Evolutionary conservation across 2,888 invertebrate species (phyloP), one percentile per base, ranked within the genome.

Genomic region (Encarsia formosa): DNA sequence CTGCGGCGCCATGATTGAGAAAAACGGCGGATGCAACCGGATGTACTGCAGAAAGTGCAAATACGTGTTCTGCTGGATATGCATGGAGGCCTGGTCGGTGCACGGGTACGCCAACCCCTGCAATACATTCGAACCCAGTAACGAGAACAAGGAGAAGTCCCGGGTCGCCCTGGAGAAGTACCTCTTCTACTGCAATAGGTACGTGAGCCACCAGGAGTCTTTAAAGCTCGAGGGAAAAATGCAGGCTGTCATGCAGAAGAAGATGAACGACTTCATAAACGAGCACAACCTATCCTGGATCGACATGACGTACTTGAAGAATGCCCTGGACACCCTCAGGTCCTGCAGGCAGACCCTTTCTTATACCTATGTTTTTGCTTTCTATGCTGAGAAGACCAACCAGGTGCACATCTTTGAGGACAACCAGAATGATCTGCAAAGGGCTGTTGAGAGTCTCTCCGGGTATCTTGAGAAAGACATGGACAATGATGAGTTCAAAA

Each of bases 311-410:
- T 83, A 82, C 64, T 73, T 83, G 54, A 77, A 77, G 65, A 79
- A 81, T 65, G 81, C 82, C 18, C 79, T 80, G 64, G 79, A 78
- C 65, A 78, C 75, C 49, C 66, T 81, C 39, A 79, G 79, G 62
- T 75, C 75, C 62, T 82, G 81, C 65, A 72, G 83, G 23, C 79
- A 81, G 59, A 81, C 81, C 2, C 75, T 83, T 39, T 82, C 82
- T 81, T 82, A 79, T 71, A 83, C 82, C 6, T 83, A 83, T 62
- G 81, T 81, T 37, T 83, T 83, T 69, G 82, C 82, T 42, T 83
- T 79, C 69, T 83, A 81, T 65, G 71, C 82, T 55, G 71, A 73
- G 59, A 78, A 79, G 65, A 81, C 78, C 66, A 82, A 83, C 67
- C 81, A 81, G 66, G 77, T 79, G 40, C 76, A 76, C 52, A 81